phyloP scores from a whole-genome alignment of 2,797 vertebrate species.

The Choloepus didactylus region DNA sequence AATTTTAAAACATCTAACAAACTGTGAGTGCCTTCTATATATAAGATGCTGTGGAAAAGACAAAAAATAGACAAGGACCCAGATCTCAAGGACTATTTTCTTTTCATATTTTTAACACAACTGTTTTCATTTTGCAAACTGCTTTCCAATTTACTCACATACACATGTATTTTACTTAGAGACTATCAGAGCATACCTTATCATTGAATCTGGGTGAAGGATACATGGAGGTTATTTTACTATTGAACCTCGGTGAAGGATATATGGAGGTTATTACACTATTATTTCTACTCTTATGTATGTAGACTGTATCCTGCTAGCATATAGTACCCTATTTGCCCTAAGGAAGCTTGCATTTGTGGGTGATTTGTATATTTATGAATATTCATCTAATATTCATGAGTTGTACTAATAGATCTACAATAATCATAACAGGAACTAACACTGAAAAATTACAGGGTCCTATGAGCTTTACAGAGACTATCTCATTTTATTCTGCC shows the following conservation, averaged over 20 bases:
- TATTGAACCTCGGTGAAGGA: too few relatives aligned
- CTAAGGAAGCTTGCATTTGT: background rate
- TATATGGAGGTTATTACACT: background rate
- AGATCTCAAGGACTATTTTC: constrained; percentile 16
- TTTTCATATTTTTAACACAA: constrained; percentile 25
- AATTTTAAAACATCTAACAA: constrained; percentile 44
- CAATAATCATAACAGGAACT: background rate
- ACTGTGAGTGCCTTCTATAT: constrained; percentile 30
- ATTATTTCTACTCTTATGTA: background rate
- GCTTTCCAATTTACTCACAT: background rate
- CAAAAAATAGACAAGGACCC: constrained; percentile 17
- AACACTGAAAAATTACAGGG: constrained; percentile 2
- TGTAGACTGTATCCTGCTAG: background rate
- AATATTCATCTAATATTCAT: constrained; percentile 14
- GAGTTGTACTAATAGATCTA: constrained; percentile 16
- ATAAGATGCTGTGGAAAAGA: constrained; percentile 46
- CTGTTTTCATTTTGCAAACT: constrained; percentile 45
- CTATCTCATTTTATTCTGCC: background rate
- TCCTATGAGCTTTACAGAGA: background rate
- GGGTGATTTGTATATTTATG: background rate
- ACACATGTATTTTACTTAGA: constrained; percentile 23
- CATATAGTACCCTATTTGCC: background rate
- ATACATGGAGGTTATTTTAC: background rate
- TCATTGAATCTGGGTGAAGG: background rate
- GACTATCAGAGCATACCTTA: background rate